Percentiles rank a stretch among this genome's conserved stretches.
Evolutionary conservation across 2,888 invertebrate species (phyloP).

Genomic region (Cephus rjabovi): DNA sequence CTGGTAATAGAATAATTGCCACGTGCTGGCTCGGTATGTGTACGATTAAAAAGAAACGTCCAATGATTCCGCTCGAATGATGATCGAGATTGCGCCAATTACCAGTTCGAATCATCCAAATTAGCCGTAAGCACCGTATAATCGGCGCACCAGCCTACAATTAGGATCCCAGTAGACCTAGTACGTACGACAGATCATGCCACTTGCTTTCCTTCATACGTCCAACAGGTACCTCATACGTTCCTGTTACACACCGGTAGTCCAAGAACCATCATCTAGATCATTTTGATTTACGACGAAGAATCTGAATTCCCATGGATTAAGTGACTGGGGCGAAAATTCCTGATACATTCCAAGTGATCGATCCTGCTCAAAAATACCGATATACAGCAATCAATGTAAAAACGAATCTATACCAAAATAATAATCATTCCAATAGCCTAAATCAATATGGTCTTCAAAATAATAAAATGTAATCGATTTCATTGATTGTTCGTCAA

Average conservation of each 20-base stretch:
- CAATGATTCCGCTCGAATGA: constrained; percentile 24
- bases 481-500: too few relatives aligned
- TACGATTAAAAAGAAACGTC: constrained; percentile 21
- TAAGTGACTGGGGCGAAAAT: background rate
- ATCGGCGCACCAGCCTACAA: constrained; percentile 41
- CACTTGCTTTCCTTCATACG: constrained; percentile 16
- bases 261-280: constrained; percentile 36
- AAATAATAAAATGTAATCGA: too few relatives aligned
- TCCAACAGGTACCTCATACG: constrained; percentile 30
- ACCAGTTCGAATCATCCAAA: constrained; percentile 42
- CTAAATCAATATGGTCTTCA: too few relatives aligned
- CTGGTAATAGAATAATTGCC: constrained; percentile 55
- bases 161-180: constrained; percentile 31
- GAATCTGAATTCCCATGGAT: constrained; percentile 36
- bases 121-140: constrained; percentile 47
- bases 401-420: too few relatives aligned
- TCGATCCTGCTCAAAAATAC: background rate
- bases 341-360: background rate
- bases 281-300: constrained; percentile 49
- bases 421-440: too few relatives aligned
- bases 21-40: constrained; percentile 21
- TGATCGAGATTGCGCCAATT: constrained; percentile 34
- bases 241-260: constrained; percentile 33
- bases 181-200: constrained; percentile 53
- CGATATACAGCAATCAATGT: background rate